Evolutionary conservation across 2,113 vertebrate genomes (phyloP).

Genomic region (Oophaga pumilio): DNA sequence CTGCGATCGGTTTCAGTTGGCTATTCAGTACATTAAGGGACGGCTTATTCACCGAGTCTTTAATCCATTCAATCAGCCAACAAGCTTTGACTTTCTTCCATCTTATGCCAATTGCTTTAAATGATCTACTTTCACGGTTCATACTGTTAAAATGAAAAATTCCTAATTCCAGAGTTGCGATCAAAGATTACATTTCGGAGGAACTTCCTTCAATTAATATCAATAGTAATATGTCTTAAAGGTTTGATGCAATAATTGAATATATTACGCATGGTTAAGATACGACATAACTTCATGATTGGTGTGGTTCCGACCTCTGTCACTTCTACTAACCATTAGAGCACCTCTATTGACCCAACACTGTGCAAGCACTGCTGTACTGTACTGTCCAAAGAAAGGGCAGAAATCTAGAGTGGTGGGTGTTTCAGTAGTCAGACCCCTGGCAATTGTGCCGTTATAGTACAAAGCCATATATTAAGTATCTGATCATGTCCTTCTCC

Average conservation of each 20-base stretch:
- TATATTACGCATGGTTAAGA: too few relatives aligned
- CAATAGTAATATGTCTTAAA: not conserved
- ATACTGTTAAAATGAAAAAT: not conserved
- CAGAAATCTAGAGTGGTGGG: too few relatives aligned
- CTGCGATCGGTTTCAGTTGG: conserved; percentile 41
- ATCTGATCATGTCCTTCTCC: too few relatives aligned
- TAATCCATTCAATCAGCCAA: conserved; percentile 41
- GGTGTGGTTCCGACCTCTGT: not conserved
- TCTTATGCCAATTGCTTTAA: not conserved
- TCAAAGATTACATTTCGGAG: not conserved
- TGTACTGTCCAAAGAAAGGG: too few relatives aligned
- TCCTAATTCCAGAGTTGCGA: not conserved
- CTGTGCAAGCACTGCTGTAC: too few relatives aligned
- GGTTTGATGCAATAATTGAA: not conserved
- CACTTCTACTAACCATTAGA: not conserved
- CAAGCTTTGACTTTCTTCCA: conserved; percentile 3
- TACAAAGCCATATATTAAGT: too few relatives aligned
- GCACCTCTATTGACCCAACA: not conserved
- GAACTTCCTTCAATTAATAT: not conserved
- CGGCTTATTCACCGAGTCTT: conserved; percentile 34
- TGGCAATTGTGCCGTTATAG: too few relatives aligned
- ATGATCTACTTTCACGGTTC: not conserved
- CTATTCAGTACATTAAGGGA: conserved; percentile 31
- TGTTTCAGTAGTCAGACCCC: too few relatives aligned
- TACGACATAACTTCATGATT: not conserved